Percentiles rank a stretch among this genome's conserved stretches.
Conservation (phyloP, 1,140 invertebrate species). For the Solenopsis fugax region DNA sequence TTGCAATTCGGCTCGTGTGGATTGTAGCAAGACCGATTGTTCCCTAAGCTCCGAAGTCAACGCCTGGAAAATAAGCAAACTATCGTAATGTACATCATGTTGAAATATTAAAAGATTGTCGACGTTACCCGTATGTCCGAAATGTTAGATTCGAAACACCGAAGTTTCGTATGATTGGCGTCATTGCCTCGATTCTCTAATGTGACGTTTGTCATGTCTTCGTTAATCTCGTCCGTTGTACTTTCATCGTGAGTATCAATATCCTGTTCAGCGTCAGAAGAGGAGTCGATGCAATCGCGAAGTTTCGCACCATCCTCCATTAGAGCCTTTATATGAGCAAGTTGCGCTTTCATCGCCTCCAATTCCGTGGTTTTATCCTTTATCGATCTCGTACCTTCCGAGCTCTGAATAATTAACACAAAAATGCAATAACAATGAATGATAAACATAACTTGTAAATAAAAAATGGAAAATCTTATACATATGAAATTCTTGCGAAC, state of each 20-base stretch:
- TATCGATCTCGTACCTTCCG: slow-evolving; percentile 75
- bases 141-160: slow-evolving; percentile 71
- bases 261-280: slow-evolving; percentile 76
- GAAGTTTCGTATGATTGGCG: slow-evolving; percentile 61
- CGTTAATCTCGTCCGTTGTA: slow-evolving; percentile 41
- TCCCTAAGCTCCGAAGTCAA: slow-evolving; percentile 83
- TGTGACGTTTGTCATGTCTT: slow-evolving; percentile 68
- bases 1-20: slow-evolving; percentile 81
- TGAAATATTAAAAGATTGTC: neutral
- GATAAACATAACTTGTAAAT: slow-evolving; percentile 8
- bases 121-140: slow-evolving; percentile 79
- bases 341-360: slow-evolving; percentile 82
- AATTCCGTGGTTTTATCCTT: slow-evolving; percentile 83
- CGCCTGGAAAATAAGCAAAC: slow-evolving; percentile 69
- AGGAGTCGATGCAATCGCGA: slow-evolving; percentile 73
- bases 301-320: slow-evolving; percentile 81
- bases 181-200: slow-evolving; percentile 78
- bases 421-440: neutral
- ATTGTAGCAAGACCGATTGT: slow-evolving; percentile 80
- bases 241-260: slow-evolving; percentile 67
- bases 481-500: neutral
- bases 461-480: neutral
- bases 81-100: neutral
- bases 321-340: slow-evolving; percentile 82
- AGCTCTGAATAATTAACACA: slow-evolving; percentile 71